Evolutionary conservation across 2,797 vertebrate genomes (phyloP).

Genomic region (Gouania willdenowi): DNA sequence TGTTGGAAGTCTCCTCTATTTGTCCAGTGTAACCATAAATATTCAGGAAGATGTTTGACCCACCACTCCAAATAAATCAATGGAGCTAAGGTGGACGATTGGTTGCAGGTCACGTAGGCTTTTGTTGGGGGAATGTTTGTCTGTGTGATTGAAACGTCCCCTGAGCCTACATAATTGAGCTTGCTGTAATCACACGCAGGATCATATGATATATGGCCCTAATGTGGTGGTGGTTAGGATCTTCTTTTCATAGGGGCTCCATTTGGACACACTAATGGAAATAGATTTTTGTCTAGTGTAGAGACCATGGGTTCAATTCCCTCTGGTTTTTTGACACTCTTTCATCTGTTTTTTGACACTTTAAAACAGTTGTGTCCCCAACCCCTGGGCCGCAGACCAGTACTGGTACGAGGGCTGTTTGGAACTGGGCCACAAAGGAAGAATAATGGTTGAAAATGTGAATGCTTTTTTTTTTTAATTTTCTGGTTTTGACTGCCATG

Average conservation of each 20-base stretch:
- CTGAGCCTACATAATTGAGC: conserved; percentile 51
- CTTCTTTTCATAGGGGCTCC: conserved; percentile 37
- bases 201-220: conserved; percentile 37
- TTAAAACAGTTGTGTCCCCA: no score
- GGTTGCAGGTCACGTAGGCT: conserved; percentile 65
- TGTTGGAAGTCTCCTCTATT: neutral
- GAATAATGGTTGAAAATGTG: no score
- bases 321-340: no score
- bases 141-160: conserved; percentile 56
- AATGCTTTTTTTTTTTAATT: no score
- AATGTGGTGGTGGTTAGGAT: conserved; percentile 33
- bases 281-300: conserved; percentile 64
- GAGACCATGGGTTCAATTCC: no score
- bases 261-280: conserved; percentile 50
- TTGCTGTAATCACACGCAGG: conserved; percentile 54
- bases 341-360: no score
- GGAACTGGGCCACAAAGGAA: no score
- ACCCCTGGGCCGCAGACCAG: no score
- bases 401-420: no score
- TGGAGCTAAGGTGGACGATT: conserved; percentile 51
- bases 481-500: no score
- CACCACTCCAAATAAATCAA: conserved; percentile 48
- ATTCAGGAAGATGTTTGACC: conserved; percentile 21
- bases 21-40: conserved; percentile 10
- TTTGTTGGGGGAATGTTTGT: conserved; percentile 65